Evolutionary conservation across 2,888 invertebrate genomes (phyloP).

Genomic region (Hetaerina titia): DNA sequence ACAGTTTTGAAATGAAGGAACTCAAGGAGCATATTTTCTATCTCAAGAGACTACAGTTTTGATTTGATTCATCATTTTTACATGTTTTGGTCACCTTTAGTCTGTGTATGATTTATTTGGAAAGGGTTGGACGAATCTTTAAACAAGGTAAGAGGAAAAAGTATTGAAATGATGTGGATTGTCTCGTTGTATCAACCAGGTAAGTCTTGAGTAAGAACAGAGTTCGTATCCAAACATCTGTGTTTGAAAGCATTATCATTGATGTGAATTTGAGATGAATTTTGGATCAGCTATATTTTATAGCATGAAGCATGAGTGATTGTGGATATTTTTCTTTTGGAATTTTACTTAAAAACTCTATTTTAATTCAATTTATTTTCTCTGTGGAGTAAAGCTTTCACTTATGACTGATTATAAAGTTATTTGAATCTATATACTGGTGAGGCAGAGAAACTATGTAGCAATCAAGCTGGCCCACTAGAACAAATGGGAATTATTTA

Average conservation of each 20-base stretch:
- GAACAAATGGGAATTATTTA: too few relatives aligned
- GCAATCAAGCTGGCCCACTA: too few relatives aligned
- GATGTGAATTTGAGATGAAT: background rate
- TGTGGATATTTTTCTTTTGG: background rate
- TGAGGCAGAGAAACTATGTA: background rate
- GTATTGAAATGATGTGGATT: background rate
- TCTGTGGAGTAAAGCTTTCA: background rate
- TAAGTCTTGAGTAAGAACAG: background rate
- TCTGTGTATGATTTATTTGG: background rate
- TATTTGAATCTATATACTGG: background rate
- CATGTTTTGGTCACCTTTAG: background rate
- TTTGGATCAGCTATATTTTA: background rate
- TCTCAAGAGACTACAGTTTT: background rate
- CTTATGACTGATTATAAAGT: too few relatives aligned
- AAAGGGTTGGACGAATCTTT: background rate
- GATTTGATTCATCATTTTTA: background rate
- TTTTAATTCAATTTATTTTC: background rate
- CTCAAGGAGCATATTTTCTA: background rate
- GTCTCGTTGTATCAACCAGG: background rate
- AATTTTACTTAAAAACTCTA: background rate
- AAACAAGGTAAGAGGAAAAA: background rate
- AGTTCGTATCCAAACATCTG: background rate
- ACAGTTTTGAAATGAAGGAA: background rate
- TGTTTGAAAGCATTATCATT: background rate
- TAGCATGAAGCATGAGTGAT: background rate